Evolutionary conservation across 92 coral and sea anemone genomes (phyloP).

Genomic region (Parazoanthus darwini): DNA sequence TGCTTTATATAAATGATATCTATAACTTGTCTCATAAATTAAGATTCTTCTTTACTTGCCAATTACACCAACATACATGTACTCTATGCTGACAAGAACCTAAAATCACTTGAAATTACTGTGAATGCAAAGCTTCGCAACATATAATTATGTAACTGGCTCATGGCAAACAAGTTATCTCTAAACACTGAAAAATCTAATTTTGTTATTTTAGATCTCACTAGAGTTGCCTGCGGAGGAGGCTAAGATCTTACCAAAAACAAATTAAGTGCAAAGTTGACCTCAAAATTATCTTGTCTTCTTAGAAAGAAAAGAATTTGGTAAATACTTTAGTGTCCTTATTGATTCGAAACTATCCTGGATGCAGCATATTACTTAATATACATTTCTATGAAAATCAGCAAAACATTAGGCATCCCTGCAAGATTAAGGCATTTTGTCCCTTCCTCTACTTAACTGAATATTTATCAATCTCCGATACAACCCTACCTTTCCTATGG

Average conservation of each 20-base stretch:
- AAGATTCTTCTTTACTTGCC: background rate
- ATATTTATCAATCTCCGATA: background rate
- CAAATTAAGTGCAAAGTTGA: background rate
- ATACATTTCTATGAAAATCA: background rate
- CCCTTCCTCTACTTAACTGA: constrained; percentile 11
- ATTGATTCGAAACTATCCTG: background rate
- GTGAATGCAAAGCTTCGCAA: constrained; percentile 1
- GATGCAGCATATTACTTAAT: background rate
- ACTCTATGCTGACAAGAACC: constrained; percentile 1
- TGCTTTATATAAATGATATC: background rate
- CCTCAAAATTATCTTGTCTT: background rate
- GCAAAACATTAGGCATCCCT: constrained; percentile 1
- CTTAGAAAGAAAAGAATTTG: background rate
- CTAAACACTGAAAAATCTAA: background rate
- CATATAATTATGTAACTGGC: background rate
- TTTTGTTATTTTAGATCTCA: background rate
- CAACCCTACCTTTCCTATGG: background rate
- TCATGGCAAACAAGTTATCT: background rate
- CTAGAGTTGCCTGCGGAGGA: background rate
- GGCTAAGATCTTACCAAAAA: background rate
- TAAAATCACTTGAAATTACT: background rate
- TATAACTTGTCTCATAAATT: background rate
- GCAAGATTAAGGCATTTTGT: constrained; percentile 9
- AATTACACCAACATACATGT: background rate
- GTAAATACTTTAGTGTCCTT: background rate